Percentiles rank a stretch among this genome's conserved stretches.
These are phyloP conservation scores for Oasisia sp. DNA, from an alignment of 2,888 invertebrate species.

Conservation along the genomic window DNA sequence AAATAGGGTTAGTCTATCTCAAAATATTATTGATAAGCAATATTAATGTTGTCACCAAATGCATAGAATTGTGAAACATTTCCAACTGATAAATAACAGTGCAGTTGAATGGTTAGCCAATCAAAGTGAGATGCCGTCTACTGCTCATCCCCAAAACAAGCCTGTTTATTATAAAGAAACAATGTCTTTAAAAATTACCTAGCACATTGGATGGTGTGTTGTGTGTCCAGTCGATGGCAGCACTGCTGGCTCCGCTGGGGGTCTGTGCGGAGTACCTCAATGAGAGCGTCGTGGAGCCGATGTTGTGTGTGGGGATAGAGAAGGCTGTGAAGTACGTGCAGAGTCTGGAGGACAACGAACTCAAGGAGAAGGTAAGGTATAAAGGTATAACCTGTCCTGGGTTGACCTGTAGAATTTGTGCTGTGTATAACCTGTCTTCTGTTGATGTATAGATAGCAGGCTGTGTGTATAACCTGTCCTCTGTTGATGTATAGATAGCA, in stretches of 20 bases:
- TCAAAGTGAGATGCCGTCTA: too few relatives aligned
- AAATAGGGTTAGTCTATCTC: too few relatives aligned
- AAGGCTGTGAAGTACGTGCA: slow-evolving; percentile 63
- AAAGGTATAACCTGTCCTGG: background rate
- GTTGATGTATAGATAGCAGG: slow-evolving; percentile 61
- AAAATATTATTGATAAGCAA: too few relatives aligned
- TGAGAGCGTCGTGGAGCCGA: slow-evolving; percentile 56
- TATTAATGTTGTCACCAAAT: too few relatives aligned
- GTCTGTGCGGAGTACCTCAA: slow-evolving; percentile 65
- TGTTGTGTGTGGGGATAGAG: slow-evolving; percentile 64
- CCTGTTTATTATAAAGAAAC: too few relatives aligned
- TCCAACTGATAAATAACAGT: too few relatives aligned
- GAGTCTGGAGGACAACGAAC: slow-evolving; percentile 64
- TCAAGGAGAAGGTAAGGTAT: slow-evolving; percentile 65
- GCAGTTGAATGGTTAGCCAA: too few relatives aligned
- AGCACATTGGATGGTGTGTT: background rate
- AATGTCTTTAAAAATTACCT: too few relatives aligned
- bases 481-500: too few relatives aligned
- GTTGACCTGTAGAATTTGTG: background rate
- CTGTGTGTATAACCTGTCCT: slow-evolving; percentile 61
- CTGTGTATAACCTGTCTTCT: background rate
- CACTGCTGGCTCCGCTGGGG: slow-evolving; percentile 66
- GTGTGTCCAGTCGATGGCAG: slow-evolving; percentile 63
- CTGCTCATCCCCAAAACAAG: too few relatives aligned
- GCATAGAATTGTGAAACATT: too few relatives aligned